Evolutionary conservation across 2,888 invertebrate species (phyloP), one percentile per base, ranked within the genome.

Genomic region (Philaethria dido): DNA sequence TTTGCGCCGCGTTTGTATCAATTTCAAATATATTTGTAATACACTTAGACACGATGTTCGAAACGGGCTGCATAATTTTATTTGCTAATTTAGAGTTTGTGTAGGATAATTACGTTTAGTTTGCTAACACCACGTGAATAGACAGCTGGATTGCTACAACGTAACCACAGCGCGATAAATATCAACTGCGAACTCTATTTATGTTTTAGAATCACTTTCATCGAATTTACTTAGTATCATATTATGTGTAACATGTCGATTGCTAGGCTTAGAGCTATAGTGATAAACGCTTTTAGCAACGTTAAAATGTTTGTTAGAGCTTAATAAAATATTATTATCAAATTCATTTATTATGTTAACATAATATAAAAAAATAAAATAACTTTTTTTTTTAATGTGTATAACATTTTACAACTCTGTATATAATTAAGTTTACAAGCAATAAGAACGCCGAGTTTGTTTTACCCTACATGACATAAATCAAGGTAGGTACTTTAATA

Each of bases 61-160:
- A 42, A 66, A 64, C 20, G 1, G 48, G 33, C 39, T 42, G 29
- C 52, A 22, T 66, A 62, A 60, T 59, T 59, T 64, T 57, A 44
- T 65, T 52, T 42, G 61, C 36, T 59, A 57, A 62, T 59, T 62
- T 59, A 62, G 45, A 36, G 39, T 52, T 11, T 52, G 36, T 45
- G 62, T 59, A 50, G 59, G 50, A 62, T 66, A 62, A 69, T 69
- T 66, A 59, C 39, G 39, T 66, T 66, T 44, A 47, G 36, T 39
- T 66, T 45, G 33, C 61, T 47, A 66, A 66, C 59, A 52, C 52
- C 62, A 45, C 62, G 69, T 62, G 66, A 69, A 66, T 62, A 66
- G 44, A 62, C 69, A 66, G 62, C 62, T 66, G 66, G 59, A 62
- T 59, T 62, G 59, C 65, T 33, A 48, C 52, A 52, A 62, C 20